Evolutionary conservation across 2,888 invertebrate species (phyloP).

Genomic region (Cerastis leucographa): DNA sequence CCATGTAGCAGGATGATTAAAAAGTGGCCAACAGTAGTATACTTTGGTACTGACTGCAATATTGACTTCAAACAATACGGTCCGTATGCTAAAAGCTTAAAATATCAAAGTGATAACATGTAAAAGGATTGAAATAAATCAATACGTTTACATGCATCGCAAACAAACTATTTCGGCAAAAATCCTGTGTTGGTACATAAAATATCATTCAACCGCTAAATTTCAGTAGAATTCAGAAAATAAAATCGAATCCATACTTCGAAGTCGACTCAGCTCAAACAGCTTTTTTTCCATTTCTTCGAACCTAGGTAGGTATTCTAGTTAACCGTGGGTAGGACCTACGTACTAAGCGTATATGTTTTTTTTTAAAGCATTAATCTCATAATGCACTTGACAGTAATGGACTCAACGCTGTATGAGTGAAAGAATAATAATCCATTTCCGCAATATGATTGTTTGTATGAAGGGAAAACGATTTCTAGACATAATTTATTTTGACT

Average conservation of each 20-base stretch:
- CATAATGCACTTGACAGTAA: conserved; percentile 3
- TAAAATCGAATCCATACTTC: conserved; percentile 14
- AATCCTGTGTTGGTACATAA: conserved; percentile 12
- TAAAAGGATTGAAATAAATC: too few species aligned
- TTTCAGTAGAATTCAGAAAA: neutral
- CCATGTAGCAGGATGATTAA: too few species aligned
- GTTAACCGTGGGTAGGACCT: neutral
- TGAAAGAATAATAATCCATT: conserved; percentile 6
- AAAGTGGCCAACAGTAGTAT: too few species aligned
- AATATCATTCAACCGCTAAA: conserved; percentile 16
- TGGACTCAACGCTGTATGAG: neutral
- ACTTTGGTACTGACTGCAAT: too few species aligned
- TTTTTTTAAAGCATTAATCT: neutral
- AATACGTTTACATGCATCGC: neutral
- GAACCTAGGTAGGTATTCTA: neutral
- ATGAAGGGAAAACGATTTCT: neutral
- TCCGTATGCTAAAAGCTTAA: too few species aligned
- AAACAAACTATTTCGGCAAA: neutral
- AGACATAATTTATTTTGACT: neutral
- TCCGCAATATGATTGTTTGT: conserved; percentile 4
- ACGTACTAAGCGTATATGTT: neutral
- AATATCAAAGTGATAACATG: too few species aligned
- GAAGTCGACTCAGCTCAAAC: neutral
- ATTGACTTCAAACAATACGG: too few species aligned
- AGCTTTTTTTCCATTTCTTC: neutral